Percentiles rank a stretch among this genome's conserved stretches.
phyloP scores from a whole-genome alignment of 2,888 invertebrate species.

The Drymonia ruficornis region DNA sequence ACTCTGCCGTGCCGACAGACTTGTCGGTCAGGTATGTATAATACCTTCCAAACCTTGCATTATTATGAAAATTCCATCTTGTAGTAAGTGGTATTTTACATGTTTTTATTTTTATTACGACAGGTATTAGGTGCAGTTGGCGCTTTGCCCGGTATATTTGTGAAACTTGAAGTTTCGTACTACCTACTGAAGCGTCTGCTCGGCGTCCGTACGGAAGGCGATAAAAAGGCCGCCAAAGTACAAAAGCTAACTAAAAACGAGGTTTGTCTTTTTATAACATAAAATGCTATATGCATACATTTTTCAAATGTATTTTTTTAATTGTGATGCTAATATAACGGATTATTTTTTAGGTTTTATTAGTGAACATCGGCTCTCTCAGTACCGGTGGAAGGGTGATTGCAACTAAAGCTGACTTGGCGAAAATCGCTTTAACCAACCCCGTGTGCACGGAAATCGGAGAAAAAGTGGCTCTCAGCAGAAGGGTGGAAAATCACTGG shows the following conservation, averaged over 20 bases:
- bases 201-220: conserved; percentile 99
- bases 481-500: conserved; percentile 99
- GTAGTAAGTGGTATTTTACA: not conserved
- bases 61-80: not conserved
- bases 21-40: conserved; percentile 93
- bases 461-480: conserved; percentile 99
- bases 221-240: conserved; percentile 99
- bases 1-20: conserved; percentile 98
- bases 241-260: conserved; percentile 96
- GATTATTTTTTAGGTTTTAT: conserved; percentile 86
- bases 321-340: conserved; percentile 7
- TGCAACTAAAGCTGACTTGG: conserved; percentile 98
- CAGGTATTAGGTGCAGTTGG: conserved; percentile 97
- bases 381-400: conserved; percentile 98
- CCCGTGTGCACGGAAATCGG: conserved; percentile 99
- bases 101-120: not conserved
- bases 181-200: conserved; percentile 97
- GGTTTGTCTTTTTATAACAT: conserved; percentile 77
- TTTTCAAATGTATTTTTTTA: too few species aligned
- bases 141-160: conserved; percentile 98
- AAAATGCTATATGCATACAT: not conserved
- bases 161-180: conserved; percentile 99
- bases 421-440: conserved; percentile 97
- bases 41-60: not conserved
- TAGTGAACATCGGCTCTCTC: conserved; percentile 99